Base-by-base conservation (phyloP, 2,888 invertebrate species). In the Argyra leucocephala region DNA sequence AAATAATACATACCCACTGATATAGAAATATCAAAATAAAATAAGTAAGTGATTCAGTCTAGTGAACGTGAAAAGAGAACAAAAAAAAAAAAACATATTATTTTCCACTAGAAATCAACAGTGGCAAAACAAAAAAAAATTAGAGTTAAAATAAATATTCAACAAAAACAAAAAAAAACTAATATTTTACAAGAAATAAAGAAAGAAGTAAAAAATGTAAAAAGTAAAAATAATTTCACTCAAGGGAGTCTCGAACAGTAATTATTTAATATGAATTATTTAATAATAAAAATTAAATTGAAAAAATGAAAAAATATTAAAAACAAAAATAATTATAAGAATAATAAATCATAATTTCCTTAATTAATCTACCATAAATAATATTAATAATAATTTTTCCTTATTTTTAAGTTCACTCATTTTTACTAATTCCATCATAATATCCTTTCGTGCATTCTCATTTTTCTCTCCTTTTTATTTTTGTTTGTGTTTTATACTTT, bases 301-400 rank as follows among this genome's bases (percentile, higher is more conserved):
- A 12, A 48, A 3, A 48, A 48, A 48, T 18, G 2, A 48, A 48
- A 18, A 5, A 48, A 48, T 48, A 15, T 48, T n/a, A 10, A 18
- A 48, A 48, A 48, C 48, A 18, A 18, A 48, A 48, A 48, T 48
- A 48, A 48, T 48, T 18, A 48, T 48, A 37, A 6, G 12, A 48
- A 48, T 48, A 48, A 48, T 48, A 48, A 48, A 48, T 48, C 48
- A 48, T 48, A 15, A 18, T 48, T 48, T 48, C 48, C 18, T 48
- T 48, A 48, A 48, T 48, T 48, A 48, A 48, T 48, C 48, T 48
- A 48, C 15, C 15, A 48, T 48, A 48, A 48, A 48, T 48, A 48
- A 48, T 48, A 48, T 48, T 31, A 31, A 31, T 31, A 31, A 31
- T 31, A 31, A 31, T 6, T 6, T 31, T 31, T 10, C 9, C 12